Percentiles rank a stretch among this genome's conserved stretches.
phyloP scores from a whole-genome alignment of 2,888 invertebrate species.

The Tricholauxania praeusta region DNA sequence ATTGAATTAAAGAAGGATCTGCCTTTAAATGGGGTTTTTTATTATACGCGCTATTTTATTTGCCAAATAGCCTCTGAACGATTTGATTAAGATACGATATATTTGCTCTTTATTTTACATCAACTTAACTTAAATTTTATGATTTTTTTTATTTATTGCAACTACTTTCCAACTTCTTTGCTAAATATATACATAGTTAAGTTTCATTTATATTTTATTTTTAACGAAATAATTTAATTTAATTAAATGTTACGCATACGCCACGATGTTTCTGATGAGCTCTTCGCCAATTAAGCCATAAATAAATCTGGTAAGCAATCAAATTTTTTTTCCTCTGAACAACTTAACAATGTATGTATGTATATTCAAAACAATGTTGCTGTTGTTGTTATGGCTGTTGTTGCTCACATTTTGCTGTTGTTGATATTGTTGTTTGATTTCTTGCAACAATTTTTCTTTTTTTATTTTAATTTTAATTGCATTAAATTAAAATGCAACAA shows the following conservation, averaged over 20 bases:
- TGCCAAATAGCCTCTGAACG: no score
- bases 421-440: not conserved
- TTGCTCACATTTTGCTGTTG: not conserved
- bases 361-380: slow-evolving; percentile 4
- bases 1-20: no score
- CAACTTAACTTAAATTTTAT: no score
- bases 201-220: not conserved
- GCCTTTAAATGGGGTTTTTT: no score
- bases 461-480: slow-evolving; percentile 7
- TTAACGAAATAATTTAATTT: not conserved
- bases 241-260: slow-evolving; percentile 9
- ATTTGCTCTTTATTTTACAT: no score
- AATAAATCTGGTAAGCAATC: no score
- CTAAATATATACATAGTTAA: not conserved
- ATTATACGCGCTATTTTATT: no score
- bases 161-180: no score
- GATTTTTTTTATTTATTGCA: no score
- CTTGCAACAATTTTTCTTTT: not conserved
- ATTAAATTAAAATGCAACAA: slow-evolving; percentile 26
- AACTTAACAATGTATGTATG: not conserved
- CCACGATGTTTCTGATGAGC: not conserved
- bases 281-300: no score
- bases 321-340: no score
- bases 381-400: not conserved
- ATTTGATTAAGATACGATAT: no score